Evolutionary conservation across 35 echinoderm and acorn worm genomes (phyloP), one percentile per base, ranked within the genome.

Genomic region (Heliocidaris erythrogramma): DNA sequence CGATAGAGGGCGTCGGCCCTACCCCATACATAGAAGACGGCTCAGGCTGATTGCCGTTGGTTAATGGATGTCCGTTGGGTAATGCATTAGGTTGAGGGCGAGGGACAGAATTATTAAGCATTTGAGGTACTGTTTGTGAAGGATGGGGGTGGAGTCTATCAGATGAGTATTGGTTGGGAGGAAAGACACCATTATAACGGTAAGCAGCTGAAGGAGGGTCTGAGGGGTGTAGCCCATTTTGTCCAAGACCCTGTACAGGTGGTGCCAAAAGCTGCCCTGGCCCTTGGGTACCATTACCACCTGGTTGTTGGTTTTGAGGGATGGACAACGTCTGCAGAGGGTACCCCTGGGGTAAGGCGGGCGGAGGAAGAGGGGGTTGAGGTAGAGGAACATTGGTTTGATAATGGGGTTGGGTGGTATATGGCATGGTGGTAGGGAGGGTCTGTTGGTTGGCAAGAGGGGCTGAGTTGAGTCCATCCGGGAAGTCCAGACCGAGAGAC

Each of bases 1-100:
- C 91, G 21, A 59, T 42, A 92, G 91, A 92, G 47, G 91, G 49
- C 29, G 91, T 27, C 91, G 17, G 12, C 32, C 87, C 87, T 89
- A 48, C 87, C 31, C 31, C 91, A 92, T 30, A 52, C 49, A 89
- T 89, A 17, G 14, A 12, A 10, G 47, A 48, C 24, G 47, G 31
- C 87, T 47, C 42, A 2, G 10, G 85, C 27, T 13, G 85, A 11
- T 86, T 12, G 2, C 87, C 87, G 5, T 13, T 89, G 12, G 87
- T 89, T 7, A 89, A 7, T 89, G 47, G 47, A n/a, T 30, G 91
- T 48, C 91, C 91, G 50, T 59, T 92, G 27, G 91, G 47, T 89
- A 48, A 32, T 5, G 31, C 42, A 48, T 11, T 50, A 13, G 91
- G 91, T 18, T 13, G 31, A 10, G 47, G 91, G 32, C 29, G 91